Evolutionary conservation across 2,888 invertebrate genomes (phyloP).

Genomic region (Axea sp.): DNA sequence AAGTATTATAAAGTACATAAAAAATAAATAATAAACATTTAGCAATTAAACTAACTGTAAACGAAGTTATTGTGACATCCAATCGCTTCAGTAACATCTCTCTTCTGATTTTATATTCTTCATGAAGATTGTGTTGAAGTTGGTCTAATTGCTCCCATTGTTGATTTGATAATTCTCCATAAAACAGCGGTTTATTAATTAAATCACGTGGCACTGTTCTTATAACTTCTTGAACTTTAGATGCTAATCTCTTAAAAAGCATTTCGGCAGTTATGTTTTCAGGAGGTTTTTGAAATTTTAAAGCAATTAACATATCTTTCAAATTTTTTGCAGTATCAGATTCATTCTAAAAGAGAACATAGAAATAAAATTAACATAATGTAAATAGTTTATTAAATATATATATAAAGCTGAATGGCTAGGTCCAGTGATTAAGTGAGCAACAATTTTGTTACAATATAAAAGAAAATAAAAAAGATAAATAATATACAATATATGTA

Average conservation of each 20-base stretch:
- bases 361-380: too few relatives aligned
- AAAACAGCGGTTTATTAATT: constrained; percentile 88
- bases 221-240: constrained; percentile 85
- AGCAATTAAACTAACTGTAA: constrained; percentile 83
- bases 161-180: constrained; percentile 85
- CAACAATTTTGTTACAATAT: too few relatives aligned
- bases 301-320: constrained; percentile 87
- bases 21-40: constrained; percentile 10
- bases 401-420: too few relatives aligned
- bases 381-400: too few relatives aligned
- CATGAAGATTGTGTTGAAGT: constrained; percentile 86
- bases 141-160: constrained; percentile 90
- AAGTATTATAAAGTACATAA: too few relatives aligned
- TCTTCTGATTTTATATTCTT: constrained; percentile 90
- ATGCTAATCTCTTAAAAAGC: constrained; percentile 88
- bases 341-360: constrained; percentile 84
- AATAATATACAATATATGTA: too few relatives aligned
- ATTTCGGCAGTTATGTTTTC: constrained; percentile 87
- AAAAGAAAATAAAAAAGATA: too few relatives aligned
- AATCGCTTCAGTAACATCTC: constrained; percentile 94
- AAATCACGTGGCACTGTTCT: constrained; percentile 82
- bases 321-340: constrained; percentile 89
- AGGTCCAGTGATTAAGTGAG: too few relatives aligned
- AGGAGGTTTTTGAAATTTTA: constrained; percentile 93
- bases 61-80: constrained; percentile 98